These are phyloP conservation scores for Spodoptera littoralis DNA, from an alignment of 2,888 invertebrate genomes.

Conservation along the genomic window DNA sequence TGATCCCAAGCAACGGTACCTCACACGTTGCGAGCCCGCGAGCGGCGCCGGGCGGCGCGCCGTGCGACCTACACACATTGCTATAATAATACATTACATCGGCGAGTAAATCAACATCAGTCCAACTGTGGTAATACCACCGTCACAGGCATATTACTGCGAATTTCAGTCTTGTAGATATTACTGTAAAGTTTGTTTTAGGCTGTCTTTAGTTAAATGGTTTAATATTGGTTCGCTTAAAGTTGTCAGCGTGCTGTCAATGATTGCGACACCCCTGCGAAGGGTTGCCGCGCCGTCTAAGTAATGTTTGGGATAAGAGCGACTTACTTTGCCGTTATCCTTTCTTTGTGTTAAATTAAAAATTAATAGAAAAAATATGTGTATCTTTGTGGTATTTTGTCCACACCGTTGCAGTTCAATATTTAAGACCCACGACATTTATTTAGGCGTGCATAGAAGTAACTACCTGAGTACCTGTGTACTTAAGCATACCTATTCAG, in stretches of 20 bases:
- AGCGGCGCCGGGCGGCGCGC: background rate
- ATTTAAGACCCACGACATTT: too few relatives aligned
- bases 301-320: slow-evolving; percentile 38
- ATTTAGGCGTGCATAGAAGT: too few relatives aligned
- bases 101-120: slow-evolving; percentile 32
- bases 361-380: too few relatives aligned
- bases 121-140: slow-evolving; percentile 27
- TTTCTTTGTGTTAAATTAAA: slow-evolving; percentile 1
- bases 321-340: slow-evolving; percentile 19
- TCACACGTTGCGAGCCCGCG: too few relatives aligned
- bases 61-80: slow-evolving; percentile 11
- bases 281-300: slow-evolving; percentile 20
- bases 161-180: background rate
- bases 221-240: slow-evolving; percentile 10
- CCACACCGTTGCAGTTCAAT: too few relatives aligned
- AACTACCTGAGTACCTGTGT: too few relatives aligned
- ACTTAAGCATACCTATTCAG: too few relatives aligned
- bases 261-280: slow-evolving; percentile 40
- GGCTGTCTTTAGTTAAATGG: background rate
- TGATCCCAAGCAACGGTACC: too few relatives aligned
- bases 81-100: slow-evolving; percentile 20
- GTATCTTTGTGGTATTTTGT: too few relatives aligned
- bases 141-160: background rate
- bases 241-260: slow-evolving; percentile 33
- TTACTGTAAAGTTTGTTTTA: background rate